Evolutionary conservation across 2,888 invertebrate species (phyloP), one percentile per base, ranked within the genome.

Genomic region (Drosophila mimetica): DNA sequence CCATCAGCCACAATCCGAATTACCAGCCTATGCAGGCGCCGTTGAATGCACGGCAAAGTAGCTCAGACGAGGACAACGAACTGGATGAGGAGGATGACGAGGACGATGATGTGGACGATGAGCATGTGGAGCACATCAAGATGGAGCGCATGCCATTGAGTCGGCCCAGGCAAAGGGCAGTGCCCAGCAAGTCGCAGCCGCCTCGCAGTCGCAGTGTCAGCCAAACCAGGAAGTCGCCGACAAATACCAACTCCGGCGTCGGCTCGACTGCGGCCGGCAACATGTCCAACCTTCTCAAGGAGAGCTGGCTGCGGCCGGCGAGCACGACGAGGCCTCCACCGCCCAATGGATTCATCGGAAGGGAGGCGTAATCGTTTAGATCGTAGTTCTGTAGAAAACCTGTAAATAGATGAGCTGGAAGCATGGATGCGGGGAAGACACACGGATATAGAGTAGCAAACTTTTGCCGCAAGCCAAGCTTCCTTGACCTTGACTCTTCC

Each of bases 261-360:
- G 60, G 58, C 2, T 18, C 61, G 14, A 41, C 50, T 1, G 60
- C 74, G 11, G 63, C 72, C 9, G 57, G 63, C 63, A 85, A 78
- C 53, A 66, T 72, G 52, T 79, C 84, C 52, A 81, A 79, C 36
- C 67, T 75, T 57, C 76, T 88, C 44, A 91, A 91, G 74, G 91
- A 90, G 59, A 90, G 90, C 71, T 91, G 91, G 91, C 64, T 90
- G 53, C 79, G 86, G 20, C 84, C 89, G 66, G 74, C 81, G 55
- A 72, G 75, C 30, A 13, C 86, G 50, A 59, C 79, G 36, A 70
- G 77, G 11, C 79, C 81, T 22, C 90, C 89, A 51, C 90, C 91
- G n/a, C 91, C 91, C n/a, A 91, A 91, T 71, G 91, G 91, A 67
- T 90, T 90, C 75, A 89, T 90, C 46, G 91, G 90, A 39, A 89